Base-by-base conservation (phyloP, 37 sponge, comb jelly and placozoan species). In the Ephydatia muelleri region DNA sequence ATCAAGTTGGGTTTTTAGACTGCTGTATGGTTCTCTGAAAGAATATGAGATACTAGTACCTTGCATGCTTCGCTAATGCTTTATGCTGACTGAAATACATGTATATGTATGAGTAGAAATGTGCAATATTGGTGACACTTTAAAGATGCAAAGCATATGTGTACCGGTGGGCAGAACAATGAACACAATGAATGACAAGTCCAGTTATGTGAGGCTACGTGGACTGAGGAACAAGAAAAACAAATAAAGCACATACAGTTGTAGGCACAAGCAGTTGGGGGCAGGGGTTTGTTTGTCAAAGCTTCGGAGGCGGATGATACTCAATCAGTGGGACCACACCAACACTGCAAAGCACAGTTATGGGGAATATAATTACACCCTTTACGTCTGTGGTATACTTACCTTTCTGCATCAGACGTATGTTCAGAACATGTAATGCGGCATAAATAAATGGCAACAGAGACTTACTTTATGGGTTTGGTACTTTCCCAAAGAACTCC, bases 381-480 rank as follows among this genome's bases (percentile, higher is more conserved):
- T 71, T 30, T 13, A 11, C 30, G 36, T 2, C 36, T 38, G 37
- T 23, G 31, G 35, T 4, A 26, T 40, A 19, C 78, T 77, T 38
- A 77, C 78, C 78, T 77, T 48, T 38, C 78, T 77, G 78, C 9
- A 49, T 1, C 27, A 19, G 39, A 38, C 16, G 16, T 76, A n/a
- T 38, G 43, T 38, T 16, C 35, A 36, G 77, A 28, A 28, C 23
- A 76, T 38, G 26, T 38, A 36, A 36, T 36, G 26, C n/a, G 38
- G 43, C 34, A n/a, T 23, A 40, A n/a, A n/a, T n/a, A n/a, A n/a
- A n/a, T n/a, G n/a, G n/a, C n/a, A n/a, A n/a, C n/a, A n/a, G n/a
- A n/a, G n/a, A n/a, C 84, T 74, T 64, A 83, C 84, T 83, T 49
- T 37, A 70, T 48, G 38, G 57, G 13, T 28, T 77, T 30, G 66